These are phyloP conservation scores for Cuniculus paca DNA, from an alignment of 2,797 vertebrate species.

Conservation along the genomic window DNA sequence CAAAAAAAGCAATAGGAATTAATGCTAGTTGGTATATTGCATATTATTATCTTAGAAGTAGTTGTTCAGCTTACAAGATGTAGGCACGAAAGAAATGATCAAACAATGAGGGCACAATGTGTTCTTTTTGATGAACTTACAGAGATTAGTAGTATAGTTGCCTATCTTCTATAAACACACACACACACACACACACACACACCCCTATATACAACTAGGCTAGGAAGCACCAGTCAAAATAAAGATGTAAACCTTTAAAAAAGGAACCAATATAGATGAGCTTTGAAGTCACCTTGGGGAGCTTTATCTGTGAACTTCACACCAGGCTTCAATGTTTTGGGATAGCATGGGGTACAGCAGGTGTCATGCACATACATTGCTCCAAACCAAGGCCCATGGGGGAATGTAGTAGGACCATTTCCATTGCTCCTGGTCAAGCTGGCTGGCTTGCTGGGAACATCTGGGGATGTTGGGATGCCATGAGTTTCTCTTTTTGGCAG, in stretches of 20 bases:
- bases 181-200: no score
- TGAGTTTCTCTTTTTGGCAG: not conserved
- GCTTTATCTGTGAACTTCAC: not conserved
- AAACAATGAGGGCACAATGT: no score
- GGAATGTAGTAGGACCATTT: not conserved
- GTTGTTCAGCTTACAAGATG: no score
- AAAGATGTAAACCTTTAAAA: conserved; percentile 87
- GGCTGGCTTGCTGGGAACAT: not conserved
- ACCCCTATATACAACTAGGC: not conserved
- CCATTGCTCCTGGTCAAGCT: not conserved
- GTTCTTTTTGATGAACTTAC: no score
- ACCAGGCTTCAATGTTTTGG: not conserved
- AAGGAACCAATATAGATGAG: conserved; percentile 71
- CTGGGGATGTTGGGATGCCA: accelerated
- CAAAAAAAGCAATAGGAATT: no score
- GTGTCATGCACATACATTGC: accelerated
- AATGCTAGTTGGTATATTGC: no score
- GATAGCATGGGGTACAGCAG: accelerated
- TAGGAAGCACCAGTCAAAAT: conserved; percentile 82
- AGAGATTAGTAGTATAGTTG: no score
- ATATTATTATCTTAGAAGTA: no score
- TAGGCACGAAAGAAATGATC: no score
- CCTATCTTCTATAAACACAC: no score
- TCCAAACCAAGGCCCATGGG: not conserved
- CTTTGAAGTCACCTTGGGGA: conserved; percentile 51